Evolutionary conservation across 1,140 invertebrate genomes (phyloP), one percentile per base, ranked within the genome.

Genomic region (Scylla paramamosain): DNA sequence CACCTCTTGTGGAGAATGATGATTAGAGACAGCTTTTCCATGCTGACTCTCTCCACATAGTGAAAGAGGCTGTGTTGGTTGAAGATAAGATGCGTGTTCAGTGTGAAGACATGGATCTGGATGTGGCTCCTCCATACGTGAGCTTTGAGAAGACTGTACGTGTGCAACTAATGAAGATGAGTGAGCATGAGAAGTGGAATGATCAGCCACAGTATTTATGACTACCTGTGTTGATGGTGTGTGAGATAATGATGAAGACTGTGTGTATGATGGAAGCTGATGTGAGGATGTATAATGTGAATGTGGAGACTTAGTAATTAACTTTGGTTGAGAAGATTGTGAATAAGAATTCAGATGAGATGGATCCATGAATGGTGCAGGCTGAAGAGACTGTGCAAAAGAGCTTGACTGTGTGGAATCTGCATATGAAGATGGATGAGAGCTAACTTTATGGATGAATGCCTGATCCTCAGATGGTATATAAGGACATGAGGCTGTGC

Each of bases 251-350:
- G 31, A 28, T 14, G 91, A 39, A 39, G 67, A 92, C n/a, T 92
- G 84, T 48, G 45, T 39, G 59, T 93, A 93, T 31, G 31, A 94
- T 39, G 59, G 29, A 52, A 25, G n/a, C 59, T 94, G 93, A n/a
- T 86, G 48, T 0, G 93, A 91, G 12, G 46, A 52, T 20, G 59
- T 94, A 28, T 90, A 48, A 29, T 20, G 25, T 52, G 83, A 16
- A 4, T 52, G 84, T 48, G 94, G 29, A 48, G 94, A 91, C 14
- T 84, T 39, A n/a, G 31, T 48, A 83, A 84, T 46, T 14, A 48
- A 84, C 3, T 31, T 14, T 86, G 48, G 82, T 10, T 93, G 92
- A 52, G 82, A 20, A n/a, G 82, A 59, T 46, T 52, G 20, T 87
- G 52, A 39, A 59, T 88, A 86, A 8, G 46, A 20, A 46, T 29